Percentiles rank a stretch among this genome's conserved stretches.
phyloP scores from a whole-genome alignment of 2,888 invertebrate species.

The Dicycla oo region DNA sequence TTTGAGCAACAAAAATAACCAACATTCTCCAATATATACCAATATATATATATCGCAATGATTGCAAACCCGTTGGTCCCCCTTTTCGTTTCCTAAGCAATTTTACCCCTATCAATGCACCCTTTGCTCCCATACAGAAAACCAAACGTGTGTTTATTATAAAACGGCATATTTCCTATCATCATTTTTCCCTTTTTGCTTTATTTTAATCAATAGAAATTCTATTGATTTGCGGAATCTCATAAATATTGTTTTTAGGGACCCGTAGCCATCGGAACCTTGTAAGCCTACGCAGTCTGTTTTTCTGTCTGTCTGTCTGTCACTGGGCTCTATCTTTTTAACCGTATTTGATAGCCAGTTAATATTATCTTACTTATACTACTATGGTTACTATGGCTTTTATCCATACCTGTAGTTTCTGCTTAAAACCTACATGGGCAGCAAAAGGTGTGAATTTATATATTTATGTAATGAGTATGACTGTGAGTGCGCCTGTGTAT shows the following conservation, averaged over 20 bases:
- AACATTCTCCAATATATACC: background rate
- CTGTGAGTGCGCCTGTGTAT: no score
- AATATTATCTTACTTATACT: background rate
- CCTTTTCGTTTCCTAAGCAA: constrained; percentile 35
- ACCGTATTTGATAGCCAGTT: background rate
- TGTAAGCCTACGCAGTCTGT: background rate
- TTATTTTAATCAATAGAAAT: constrained; percentile 5
- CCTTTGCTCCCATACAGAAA: constrained; percentile 31
- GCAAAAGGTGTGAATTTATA: no score
- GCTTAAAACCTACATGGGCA: no score
- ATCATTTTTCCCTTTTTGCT: background rate
- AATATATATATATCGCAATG: constrained; percentile 21
- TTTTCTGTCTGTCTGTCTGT: background rate
- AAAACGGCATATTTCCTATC: constrained; percentile 1
- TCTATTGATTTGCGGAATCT: background rate
- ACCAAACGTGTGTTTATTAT: constrained; percentile 29
- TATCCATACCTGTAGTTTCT: no score
- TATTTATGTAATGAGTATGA: no score
- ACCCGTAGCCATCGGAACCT: background rate
- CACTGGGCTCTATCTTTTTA: background rate
- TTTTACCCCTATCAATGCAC: constrained; percentile 34
- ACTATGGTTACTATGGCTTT: background rate
- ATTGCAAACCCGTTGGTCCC: constrained; percentile 21
- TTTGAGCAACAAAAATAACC: constrained; percentile 12
- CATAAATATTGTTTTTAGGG: constrained; percentile 2